Evolutionary conservation across 1,140 invertebrate genomes (phyloP), one percentile per base, ranked within the genome.

Genomic region (Brachionus sp.): DNA sequence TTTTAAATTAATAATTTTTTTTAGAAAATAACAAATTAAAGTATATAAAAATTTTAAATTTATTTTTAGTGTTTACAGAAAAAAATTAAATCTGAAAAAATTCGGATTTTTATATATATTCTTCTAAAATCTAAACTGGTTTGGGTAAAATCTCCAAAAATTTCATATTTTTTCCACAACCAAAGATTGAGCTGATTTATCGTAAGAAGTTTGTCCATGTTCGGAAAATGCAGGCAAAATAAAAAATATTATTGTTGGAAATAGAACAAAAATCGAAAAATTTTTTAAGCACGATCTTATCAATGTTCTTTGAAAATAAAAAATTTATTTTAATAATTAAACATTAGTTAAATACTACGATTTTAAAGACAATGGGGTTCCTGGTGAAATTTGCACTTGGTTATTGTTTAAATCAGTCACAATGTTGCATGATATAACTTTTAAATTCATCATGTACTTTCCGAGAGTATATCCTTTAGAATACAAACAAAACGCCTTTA

Each of bases 251-350:
- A 80, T 80, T 29, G 77, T 80, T 12, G 77, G 77, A 80, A 80
- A 80, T 12, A 80, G 29, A 66, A 80, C 19, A 80, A 80, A 57
- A 16, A 80, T 80, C 25, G 77, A 80, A 80, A 80, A 80, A 53
- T 80, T 80, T 9, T 80, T 80, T 13, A 80, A 66, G 16, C 23
- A 37, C 12, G 77, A 39, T 16, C 77, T 57, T 57, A 80, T 62
- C 13, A 62, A 29, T 19, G 39, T 80, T n/a, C 77, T 80, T 12
- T 10, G 33, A 80, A 62, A 42, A 62, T 29, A 35, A 12, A 16
- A 25, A 37, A 7, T n/a, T 13, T 23, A 9, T 35, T 62, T 66
- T 3, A 6, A 13, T 10, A 19, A 23, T 19, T 1, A 42, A 42
- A 12, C 3, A 25, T 23, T 25, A 42, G 25, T 25, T 13, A 42